Base-by-base conservation (phyloP, 2,888 invertebrate genomes). In the Epinotia ramella region DNA sequence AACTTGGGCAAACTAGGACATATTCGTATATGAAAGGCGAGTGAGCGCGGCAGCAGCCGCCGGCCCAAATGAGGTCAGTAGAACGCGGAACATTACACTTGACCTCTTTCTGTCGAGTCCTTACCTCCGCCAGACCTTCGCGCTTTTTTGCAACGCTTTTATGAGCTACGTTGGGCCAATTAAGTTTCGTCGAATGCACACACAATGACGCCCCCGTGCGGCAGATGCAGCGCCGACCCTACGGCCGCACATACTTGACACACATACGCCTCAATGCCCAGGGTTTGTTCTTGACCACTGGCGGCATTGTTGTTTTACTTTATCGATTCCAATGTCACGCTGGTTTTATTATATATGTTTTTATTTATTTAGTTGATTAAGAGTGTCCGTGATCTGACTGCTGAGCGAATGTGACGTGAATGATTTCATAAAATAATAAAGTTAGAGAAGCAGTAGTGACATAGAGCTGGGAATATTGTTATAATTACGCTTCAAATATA, bases 71-170 rank as follows among this genome's bases (percentile, higher is more conserved):
- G 93, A 94, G 94, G 94, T 91, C 91, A 94, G 93, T 94, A 88
- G 93, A 93, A 91, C 94, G 88, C 92, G 90, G 90, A 86, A 90
- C 90, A 91, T 91, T 94, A 93, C 94, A 94, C 94, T 94, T 94
- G 94, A 94, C 94, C 94, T 92, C 94, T 94, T 94, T 94, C 86
- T 84, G 88, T 81, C 83, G 89, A 94, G 94, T 94, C 94, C 94
- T 94, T 93, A 94, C 93, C 92, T 92, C 93, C 90, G 88, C 91
- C 92, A 93, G 94, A 92, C 93, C 94, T 94, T 94, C 94, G 92
- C 90, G 91, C 91, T 92, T 93, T 28, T 94, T 94, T 93, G 93
- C 93, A 93, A 88, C 87, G 91, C 90, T 92, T 91, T 93, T 93
- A 91, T 87, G 91, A 93, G 92, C 92, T 93, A 93, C 93, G 93